phyloP scores from a whole-genome alignment of 2,113 vertebrate species.

The Catharus bicknelli region DNA sequence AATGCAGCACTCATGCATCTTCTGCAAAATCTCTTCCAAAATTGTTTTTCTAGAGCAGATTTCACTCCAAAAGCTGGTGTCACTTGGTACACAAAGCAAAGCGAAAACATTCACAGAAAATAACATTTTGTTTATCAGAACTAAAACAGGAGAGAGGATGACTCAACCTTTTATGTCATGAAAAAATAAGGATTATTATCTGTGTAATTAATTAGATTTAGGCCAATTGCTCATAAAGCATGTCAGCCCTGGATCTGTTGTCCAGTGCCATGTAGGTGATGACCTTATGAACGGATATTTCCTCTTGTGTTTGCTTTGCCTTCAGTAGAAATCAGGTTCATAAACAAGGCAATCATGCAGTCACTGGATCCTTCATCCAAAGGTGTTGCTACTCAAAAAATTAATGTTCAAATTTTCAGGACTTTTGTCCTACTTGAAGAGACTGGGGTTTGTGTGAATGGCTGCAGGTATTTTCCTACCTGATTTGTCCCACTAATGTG shows the following conservation, averaged over 20 bases:
- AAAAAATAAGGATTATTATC: not conserved
- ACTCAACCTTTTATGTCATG: not conserved
- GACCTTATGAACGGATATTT: not conserved
- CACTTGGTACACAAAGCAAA: not conserved
- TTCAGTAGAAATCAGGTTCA: not conserved
- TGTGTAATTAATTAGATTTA: not conserved
- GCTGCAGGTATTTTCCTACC: not conserved
- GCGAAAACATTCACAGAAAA: not conserved
- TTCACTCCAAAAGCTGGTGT: not conserved
- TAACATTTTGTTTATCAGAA: not conserved
- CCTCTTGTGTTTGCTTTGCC: not conserved
- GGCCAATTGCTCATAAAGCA: not conserved
- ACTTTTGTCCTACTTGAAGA: not conserved
- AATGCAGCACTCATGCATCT: not conserved
- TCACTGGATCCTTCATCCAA: not conserved
- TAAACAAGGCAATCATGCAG: not conserved
- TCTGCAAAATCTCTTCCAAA: not conserved
- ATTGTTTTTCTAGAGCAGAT: not conserved
- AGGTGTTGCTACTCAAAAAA: not conserved
- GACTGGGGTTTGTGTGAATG: not conserved
- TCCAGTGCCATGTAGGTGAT: not conserved
- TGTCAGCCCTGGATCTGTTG: not conserved
- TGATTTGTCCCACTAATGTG: not conserved
- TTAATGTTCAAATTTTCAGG: not conserved
- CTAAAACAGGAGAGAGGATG: not conserved